A percentile compares a stretch with the other conserved stretches of the same genome.
These are phyloP conservation scores for Thomomys bottae DNA, from an alignment of 2,113 vertebrate species.

Conservation along the genomic window DNA sequence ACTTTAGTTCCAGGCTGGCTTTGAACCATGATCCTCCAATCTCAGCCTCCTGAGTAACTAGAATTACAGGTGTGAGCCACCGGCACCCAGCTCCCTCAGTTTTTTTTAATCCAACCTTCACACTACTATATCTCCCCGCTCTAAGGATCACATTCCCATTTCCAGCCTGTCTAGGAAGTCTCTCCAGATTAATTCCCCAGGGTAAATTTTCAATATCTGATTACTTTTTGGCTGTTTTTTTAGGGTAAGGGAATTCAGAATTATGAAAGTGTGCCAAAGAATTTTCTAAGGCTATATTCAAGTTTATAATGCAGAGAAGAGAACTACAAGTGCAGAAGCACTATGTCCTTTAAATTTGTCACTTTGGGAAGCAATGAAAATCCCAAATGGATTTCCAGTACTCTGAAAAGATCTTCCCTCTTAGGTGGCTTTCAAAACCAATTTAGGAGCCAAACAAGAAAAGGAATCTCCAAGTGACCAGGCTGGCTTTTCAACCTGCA, in stretches of 20 bases:
- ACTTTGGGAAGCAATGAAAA: not conserved
- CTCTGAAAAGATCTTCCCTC: not conserved
- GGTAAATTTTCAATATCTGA: not conserved
- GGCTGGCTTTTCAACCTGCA: not conserved
- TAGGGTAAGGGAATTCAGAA: not conserved
- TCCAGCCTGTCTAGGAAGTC: not conserved
- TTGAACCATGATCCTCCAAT: too few relatives aligned
- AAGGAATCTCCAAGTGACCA: not conserved
- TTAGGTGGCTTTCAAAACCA: conserved; percentile 11
- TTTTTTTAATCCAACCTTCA: not conserved
- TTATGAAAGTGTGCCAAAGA: not conserved
- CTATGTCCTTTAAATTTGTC: not conserved
- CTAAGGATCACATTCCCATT: not conserved
- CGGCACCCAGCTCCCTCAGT: too few relatives aligned
- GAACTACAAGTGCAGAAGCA: not conserved
- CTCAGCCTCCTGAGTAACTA: too few relatives aligned
- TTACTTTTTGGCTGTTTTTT: not conserved
- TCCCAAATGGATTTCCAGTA: not conserved
- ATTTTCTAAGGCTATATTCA: not conserved
- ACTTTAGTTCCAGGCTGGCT: too few relatives aligned
- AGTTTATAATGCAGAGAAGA: not conserved
- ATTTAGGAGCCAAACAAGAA: not conserved
- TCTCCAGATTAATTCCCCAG: not conserved
- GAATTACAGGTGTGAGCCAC: too few relatives aligned
- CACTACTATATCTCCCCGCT: not conserved